Evolutionary conservation across 2,797 vertebrate genomes (phyloP), one percentile per base, ranked within the genome.

Genomic region (Silurus lanzhouensis): DNA sequence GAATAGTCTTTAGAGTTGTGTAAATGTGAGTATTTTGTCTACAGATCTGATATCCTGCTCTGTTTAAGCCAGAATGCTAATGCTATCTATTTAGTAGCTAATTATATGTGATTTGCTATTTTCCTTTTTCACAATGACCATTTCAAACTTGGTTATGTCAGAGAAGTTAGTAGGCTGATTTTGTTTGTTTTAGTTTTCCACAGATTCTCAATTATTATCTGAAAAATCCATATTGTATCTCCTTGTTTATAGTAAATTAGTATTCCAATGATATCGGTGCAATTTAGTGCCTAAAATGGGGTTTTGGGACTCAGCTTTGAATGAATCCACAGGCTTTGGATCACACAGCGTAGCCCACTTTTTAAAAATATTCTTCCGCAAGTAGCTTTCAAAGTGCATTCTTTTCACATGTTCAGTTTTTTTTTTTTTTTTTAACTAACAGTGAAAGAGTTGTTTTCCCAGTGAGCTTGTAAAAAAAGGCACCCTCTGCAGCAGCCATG

Each of bases 371-470:
- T 25, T 27, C 3, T 27, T 48, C 14, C 13, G 1, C 20, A 48
- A 25, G 14, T 12, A 80, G n/a, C 61, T 48, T n/a, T 2, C 44
- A 27, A 19, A 10, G 20, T 19, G 44, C n/a, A 64, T 80, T 80
- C 6, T 52, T 81, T 52, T 27, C 46, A 6, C 0, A 1, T 17
- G 22, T 64, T 83, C 17, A 74, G 27, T 2, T 38, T 38, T 38
- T 38, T 38, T n/a, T 48, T 48, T 83, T 46, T 46, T 48, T 83
- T 46, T 6, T 10, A 44, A 38, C 38, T 22, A 66, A 27, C 70
- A 57, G 25, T 46, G 72, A 77, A 87, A 57, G 55, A 63, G 60
- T 76, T 70, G 25, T 81, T 66, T 74, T 83, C 75, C 77, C 68
- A 85, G 67, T 78, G 58, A 58, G 79, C 77, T 52, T 52, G 44